Base-by-base conservation (phyloP, 2,888 invertebrate species). In the Thymelicus acteon region DNA sequence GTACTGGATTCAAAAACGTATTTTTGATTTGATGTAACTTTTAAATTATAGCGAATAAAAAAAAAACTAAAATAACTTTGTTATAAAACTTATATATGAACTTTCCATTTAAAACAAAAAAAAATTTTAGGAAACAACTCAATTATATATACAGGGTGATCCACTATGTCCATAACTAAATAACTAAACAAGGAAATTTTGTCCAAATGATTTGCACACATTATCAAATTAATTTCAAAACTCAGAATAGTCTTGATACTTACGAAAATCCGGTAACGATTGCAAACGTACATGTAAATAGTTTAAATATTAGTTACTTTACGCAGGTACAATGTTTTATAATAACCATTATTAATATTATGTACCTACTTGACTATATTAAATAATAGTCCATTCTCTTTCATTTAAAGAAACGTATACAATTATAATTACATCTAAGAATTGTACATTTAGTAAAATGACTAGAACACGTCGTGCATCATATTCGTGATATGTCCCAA, bases 381-480 rank as follows among this genome's bases (percentile, higher is more conserved):
- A 19, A 52, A 19, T 15, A 52, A 6, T n/a, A 52, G 6, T 13
- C 15, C 49, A 3, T 52, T 19, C 15, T 12, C 8, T 5, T 12
- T 54, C 24, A 24, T 54, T 24, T 24, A 54, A 54, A 5, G 13
- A 57, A 57, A 24, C 19, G 61, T 61, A 44, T 63, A 37, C 24
- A 48, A 52, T 24, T 64, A 64, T 19, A 40, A 70, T 63, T 60
- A 49, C 61, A 61, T 58, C 39, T 64, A 31, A 67, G 60, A 68
- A 47, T 65, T 62, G 31, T 47, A 63, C 60, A 61, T 37, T 64
- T 67, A 61, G 57, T 47, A 72, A 67, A 72, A 73, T 73, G 73
- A 72, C 70, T 70, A 66, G 75, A 75, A 75, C 75, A 75, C 73
- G 72, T 72, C 69, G 71, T 68, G 48, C 48, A 19, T 63, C 60